A percentile compares a stretch with the other conserved stretches of the same genome.
These are phyloP conservation scores for Zeugodacus cucurbitae DNA, from an alignment of 1,140 invertebrate genomes.

Conservation along the genomic window DNA sequence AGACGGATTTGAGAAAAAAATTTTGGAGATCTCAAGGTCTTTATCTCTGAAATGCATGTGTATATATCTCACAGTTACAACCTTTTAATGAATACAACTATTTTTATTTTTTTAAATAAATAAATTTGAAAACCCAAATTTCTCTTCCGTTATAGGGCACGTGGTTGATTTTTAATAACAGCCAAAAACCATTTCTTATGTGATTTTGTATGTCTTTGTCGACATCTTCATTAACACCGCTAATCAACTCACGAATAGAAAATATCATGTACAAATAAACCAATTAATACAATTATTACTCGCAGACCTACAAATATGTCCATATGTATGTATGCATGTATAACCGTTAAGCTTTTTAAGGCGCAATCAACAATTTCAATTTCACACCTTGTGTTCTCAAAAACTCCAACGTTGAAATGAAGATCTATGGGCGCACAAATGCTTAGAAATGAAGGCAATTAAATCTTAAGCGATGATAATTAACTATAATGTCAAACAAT, in stretches of 20 bases:
- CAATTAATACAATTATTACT: not conserved
- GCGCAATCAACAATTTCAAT: not conserved
- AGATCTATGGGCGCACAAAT: not conserved
- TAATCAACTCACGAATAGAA: not conserved
- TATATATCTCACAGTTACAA: no score
- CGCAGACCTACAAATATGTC: not conserved
- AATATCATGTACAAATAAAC: not conserved
- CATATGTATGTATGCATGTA: not conserved
- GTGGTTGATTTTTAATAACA: no score
- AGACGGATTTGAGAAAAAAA: no score
- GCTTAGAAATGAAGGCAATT: not conserved
- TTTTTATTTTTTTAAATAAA: no score
- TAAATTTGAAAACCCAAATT: no score
- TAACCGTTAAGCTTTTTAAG: not conserved
- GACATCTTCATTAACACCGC: not conserved
- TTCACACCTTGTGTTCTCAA: not conserved
- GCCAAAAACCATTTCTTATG: no score
- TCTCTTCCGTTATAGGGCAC: no score
- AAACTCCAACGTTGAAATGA: not conserved
- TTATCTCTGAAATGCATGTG: no score
- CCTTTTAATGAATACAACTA: no score
- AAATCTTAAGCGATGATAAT: conserved; percentile 10
- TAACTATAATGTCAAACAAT: conserved; percentile 23
- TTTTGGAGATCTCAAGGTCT: no score
- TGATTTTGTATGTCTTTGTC: not conserved